Evolutionary conservation across 1,140 invertebrate genomes (phyloP).

Genomic region (Eufriesea mexicana): DNA sequence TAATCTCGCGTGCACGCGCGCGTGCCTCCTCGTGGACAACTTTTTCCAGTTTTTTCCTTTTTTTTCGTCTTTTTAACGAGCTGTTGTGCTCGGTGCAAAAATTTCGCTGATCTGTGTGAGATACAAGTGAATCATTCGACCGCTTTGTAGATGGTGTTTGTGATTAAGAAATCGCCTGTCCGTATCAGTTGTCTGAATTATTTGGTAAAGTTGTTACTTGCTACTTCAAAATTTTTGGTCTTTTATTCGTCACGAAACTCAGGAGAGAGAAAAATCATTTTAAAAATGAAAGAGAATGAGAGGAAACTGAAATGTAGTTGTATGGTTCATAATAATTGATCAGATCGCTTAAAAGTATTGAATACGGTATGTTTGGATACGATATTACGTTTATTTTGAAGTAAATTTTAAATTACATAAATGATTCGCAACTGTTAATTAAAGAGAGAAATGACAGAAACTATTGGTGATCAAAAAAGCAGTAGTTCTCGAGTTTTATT

Average conservation of each 20-base stretch:
- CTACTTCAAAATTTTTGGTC: neutral
- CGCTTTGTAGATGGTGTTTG: neutral
- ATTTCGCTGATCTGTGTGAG: neutral
- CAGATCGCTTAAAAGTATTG: neutral
- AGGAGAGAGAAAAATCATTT: too few species aligned
- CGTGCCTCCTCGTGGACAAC: neutral
- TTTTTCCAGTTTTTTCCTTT: slow-evolving; percentile 7
- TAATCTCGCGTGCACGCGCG: slow-evolving; percentile 52
- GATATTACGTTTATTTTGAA: too few species aligned
- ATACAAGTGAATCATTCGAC: neutral
- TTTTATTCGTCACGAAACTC: neutral
- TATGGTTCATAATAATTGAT: too few species aligned
- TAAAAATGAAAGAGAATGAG: too few species aligned
- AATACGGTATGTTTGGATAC: too few species aligned
- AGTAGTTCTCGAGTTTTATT: neutral
- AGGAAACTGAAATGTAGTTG: too few species aligned
- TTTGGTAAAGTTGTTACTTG: neutral
- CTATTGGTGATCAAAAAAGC: neutral
- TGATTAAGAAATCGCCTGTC: neutral
- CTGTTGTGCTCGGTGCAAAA: neutral
- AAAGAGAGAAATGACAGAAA: neutral
- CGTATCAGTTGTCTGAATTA: neutral
- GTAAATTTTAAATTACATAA: neutral
- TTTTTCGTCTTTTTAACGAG: neutral
- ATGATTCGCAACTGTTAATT: neutral